A percentile compares a stretch with the other conserved stretches of the same genome.
Conservation (phyloP, 2,113 vertebrate genomes). For the Tychaedon coryphoeus region DNA sequence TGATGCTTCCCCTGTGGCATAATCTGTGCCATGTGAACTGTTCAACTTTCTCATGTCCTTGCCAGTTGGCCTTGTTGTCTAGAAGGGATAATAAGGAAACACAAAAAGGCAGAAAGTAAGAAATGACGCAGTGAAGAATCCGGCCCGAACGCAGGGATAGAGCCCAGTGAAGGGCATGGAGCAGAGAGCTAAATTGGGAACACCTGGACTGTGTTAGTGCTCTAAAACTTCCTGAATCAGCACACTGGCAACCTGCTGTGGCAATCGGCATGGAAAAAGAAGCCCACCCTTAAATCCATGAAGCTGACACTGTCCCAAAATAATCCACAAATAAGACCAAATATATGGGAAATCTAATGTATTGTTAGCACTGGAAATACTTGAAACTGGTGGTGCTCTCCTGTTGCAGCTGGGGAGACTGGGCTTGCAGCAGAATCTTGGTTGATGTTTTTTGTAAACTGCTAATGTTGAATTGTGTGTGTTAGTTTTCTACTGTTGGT, state of each 20-base stretch:
- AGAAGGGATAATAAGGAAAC: background rate
- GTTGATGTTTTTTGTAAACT: background rate
- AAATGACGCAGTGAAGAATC: constrained; percentile 2
- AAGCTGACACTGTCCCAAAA: background rate
- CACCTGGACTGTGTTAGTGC: background rate
- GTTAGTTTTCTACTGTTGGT: background rate
- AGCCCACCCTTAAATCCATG: background rate
- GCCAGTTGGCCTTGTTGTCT: background rate
- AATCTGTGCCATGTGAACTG: background rate
- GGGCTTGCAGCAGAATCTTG: background rate
- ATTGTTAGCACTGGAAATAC: background rate
- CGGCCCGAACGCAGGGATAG: background rate
- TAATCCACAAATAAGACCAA: background rate
- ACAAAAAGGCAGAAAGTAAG: background rate
- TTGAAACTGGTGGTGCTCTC: background rate
- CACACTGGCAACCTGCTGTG: constrained; percentile 19
- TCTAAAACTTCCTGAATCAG: constrained; percentile 23
- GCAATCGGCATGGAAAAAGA: background rate
- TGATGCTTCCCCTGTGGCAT: background rate
- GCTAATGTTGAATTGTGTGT: background rate
- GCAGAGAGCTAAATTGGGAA: constrained; percentile 4
- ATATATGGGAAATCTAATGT: background rate
- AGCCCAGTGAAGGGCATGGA: background rate
- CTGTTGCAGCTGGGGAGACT: background rate
- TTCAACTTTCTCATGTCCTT: background rate